These are phyloP conservation scores for Pithys albifrons DNA, from an alignment of 2,113 vertebrate genomes.

Conservation along the genomic window DNA sequence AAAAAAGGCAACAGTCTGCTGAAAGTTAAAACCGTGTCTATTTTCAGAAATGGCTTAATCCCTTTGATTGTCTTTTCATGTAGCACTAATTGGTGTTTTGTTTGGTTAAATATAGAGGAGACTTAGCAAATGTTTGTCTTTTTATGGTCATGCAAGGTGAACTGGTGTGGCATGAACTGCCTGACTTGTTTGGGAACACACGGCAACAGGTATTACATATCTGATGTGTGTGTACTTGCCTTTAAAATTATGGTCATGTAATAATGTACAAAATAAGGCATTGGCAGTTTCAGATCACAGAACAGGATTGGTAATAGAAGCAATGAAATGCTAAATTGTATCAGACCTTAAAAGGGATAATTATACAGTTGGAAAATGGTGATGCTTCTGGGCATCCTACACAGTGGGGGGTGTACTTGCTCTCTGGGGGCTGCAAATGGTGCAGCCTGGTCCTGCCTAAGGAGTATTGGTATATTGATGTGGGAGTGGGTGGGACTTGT, in stretches of 20 bases:
- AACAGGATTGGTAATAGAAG: not conserved
- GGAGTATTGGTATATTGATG: not conserved
- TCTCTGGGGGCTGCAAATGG: not conserved
- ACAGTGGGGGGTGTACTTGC: rapidly evolving
- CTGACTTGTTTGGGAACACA: not conserved
- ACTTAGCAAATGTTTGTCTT: constrained; percentile 23
- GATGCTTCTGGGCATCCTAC: not conserved
- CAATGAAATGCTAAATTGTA: not conserved
- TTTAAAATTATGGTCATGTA: not conserved
- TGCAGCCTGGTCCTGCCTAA: rapidly evolving
- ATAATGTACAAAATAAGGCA: not conserved
- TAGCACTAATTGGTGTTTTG: constrained; percentile 1
- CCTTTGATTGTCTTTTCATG: constrained; percentile 16
- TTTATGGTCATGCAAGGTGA: not conserved
- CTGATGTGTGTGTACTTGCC: not conserved
- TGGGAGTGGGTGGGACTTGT: not conserved
- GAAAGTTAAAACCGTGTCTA: not conserved
- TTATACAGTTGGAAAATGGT: not conserved
- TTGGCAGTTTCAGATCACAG: not conserved
- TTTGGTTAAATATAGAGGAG: constrained; percentile 38
- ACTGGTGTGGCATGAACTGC: not conserved
- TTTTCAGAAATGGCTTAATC: not conserved
- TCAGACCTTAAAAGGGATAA: not conserved
- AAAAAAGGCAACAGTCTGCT: not conserved
- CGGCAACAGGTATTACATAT: rapidly evolving